Conservation (phyloP, 2,797 vertebrate species). For the Acipenser transmontanus region DNA sequence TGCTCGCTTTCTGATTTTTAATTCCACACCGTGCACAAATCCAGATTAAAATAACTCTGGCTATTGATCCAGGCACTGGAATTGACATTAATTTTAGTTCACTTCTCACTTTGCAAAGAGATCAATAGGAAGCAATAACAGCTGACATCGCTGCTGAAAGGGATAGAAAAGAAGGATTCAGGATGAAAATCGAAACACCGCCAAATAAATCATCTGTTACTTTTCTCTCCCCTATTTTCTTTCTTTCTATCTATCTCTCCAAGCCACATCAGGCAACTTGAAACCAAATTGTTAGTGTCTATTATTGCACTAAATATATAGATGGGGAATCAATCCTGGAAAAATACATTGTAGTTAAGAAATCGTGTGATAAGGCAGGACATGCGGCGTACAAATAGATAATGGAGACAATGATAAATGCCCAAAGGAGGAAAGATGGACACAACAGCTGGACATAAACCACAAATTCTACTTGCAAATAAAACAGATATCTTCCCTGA, state of each 20-base stretch:
- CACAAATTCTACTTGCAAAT: background rate
- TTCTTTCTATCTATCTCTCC: slow-evolving; percentile 20
- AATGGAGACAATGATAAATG: background rate
- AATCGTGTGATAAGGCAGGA: slow-evolving; percentile 15
- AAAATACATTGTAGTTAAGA: slow-evolving; percentile 27
- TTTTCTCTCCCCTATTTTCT: slow-evolving; percentile 63
- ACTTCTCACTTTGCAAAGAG: slow-evolving; percentile 89
- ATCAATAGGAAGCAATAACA: slow-evolving; percentile 96
- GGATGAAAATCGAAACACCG: slow-evolving; percentile 85
- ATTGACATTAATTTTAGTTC: slow-evolving; percentile 98
- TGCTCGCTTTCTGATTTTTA: slow-evolving; percentile 56
- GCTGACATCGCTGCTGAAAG: slow-evolving; percentile 84
- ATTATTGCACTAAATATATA: slow-evolving; percentile 68
- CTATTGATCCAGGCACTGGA: slow-evolving; percentile 88
- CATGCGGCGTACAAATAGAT: slow-evolving; percentile 9
- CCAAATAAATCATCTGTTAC: slow-evolving; percentile 94
- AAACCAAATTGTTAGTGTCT: slow-evolving; percentile 67
- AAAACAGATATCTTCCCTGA: background rate
- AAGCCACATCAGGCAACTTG: slow-evolving; percentile 67
- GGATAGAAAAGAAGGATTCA: slow-evolving; percentile 74
- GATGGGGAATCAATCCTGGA: slow-evolving; percentile 49
- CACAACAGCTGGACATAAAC: background rate
- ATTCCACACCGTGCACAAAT: slow-evolving; percentile 77
- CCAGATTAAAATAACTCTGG: slow-evolving; percentile 90
- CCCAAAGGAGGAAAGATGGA: background rate